Percentiles rank a stretch among this genome's conserved stretches.
Evolutionary conservation across 2,888 invertebrate genomes (phyloP).

Genomic region (Ditula angustiorana): DNA sequence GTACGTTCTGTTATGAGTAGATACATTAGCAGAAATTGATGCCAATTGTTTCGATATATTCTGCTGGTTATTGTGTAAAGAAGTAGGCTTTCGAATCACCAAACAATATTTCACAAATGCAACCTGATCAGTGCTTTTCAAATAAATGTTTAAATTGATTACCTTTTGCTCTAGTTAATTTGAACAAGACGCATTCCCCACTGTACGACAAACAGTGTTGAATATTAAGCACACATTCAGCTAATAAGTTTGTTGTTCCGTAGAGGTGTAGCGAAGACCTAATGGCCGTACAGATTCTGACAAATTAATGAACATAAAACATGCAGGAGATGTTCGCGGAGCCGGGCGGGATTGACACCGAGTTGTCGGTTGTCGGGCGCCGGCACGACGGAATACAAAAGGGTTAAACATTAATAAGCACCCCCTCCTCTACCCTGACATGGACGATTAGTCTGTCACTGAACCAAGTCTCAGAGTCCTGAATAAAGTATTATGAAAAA

Average conservation of each 20-base stretch:
- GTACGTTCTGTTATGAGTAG: too few relatives aligned
- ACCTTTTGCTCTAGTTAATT: not conserved
- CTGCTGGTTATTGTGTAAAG: too few relatives aligned
- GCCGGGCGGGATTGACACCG: constrained; percentile 71
- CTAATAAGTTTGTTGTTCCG: constrained; percentile 42
- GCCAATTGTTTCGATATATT: too few relatives aligned
- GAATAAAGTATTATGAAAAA: constrained; percentile 85
- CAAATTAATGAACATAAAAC: constrained; percentile 82
- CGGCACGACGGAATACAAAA: constrained; percentile 64
- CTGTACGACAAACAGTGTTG: constrained; percentile 2
- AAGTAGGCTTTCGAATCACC: too few relatives aligned
- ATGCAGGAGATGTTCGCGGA: constrained; percentile 67
- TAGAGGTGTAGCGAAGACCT: constrained; percentile 46
- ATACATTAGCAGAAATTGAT: too few relatives aligned
- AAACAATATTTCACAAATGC: too few relatives aligned
- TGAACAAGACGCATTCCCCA: constrained; percentile 2
- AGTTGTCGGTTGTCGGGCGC: constrained; percentile 69
- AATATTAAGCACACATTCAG: constrained; percentile 42
- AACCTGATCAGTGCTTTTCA: too few relatives aligned
- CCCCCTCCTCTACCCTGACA: constrained; percentile 76
- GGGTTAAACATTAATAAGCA: constrained; percentile 83
- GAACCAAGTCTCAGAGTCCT: constrained; percentile 74
- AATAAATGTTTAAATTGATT: not conserved
- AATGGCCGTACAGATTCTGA: constrained; percentile 60
- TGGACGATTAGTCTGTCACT: constrained; percentile 81